A percentile compares a stretch with the other conserved stretches of the same genome.
Evolutionary conservation across 2,797 vertebrate species (phyloP).

Genomic region (Anolis apletophallus): DNA sequence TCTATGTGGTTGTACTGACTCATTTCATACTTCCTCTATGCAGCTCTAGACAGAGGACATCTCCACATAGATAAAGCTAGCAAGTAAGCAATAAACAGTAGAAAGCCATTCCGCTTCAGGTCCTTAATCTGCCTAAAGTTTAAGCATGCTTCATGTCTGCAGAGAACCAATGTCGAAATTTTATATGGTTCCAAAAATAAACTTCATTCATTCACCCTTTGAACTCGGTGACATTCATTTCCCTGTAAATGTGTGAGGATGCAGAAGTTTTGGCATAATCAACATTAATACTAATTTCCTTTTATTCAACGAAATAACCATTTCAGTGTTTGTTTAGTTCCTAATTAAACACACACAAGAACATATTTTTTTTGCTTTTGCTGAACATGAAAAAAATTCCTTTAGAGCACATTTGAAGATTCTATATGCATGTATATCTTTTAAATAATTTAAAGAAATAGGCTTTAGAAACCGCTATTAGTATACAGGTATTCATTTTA

Average conservation of each 20-base stretch:
- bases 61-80: neutral
- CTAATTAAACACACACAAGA: neutral
- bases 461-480: neutral
- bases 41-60: neutral
- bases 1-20: neutral
- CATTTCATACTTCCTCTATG: neutral
- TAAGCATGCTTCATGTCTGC: neutral
- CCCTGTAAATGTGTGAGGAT: neutral
- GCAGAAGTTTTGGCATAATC: neutral
- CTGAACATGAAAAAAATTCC: neutral
- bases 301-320: neutral
- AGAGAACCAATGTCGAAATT: neutral
- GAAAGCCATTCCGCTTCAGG: neutral
- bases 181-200: too few species aligned
- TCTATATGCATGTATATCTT: neutral
- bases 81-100: neutral
- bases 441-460: neutral
- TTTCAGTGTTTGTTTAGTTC: neutral
- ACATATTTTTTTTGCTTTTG: neutral
- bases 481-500: slow-evolving; percentile 8
- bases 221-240: neutral
- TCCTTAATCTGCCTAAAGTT: neutral
- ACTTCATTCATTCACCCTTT: too few species aligned
- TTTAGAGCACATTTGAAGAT: neutral
- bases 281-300: neutral